Base-by-base conservation (phyloP, 2,888 invertebrate species). In the Ectobius pallidus region DNA sequence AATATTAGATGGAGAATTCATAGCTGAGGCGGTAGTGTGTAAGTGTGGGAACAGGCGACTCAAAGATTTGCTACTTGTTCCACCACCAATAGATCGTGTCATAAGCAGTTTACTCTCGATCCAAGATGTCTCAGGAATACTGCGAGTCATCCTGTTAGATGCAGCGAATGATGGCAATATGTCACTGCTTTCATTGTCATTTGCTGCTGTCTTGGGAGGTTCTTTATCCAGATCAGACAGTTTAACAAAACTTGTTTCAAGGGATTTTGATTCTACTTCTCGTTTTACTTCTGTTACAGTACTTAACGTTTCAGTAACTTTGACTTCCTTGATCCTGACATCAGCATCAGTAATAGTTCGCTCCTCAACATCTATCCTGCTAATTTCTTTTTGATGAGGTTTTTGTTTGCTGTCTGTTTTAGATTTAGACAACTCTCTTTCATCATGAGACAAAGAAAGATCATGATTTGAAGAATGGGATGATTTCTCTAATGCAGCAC, bases 191-290 rank as follows among this genome's bases (percentile, higher is more conserved):
- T 63, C 69, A 32, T n/a, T 22, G 16, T n/a, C 39, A n/a, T 46
- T 69, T 58, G 25, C 25, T 69, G 58, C 72, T 34, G 46, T 71
- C 63, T 70, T 75, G 22, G 65, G 69, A 46, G 77, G 77, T 72
- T 74, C 77, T 78, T 91, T 91, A 80, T 94, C 93, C 81, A 94
- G 85, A 80, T 94, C 94, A 1, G 94, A 94, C 7, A 94, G 84
- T 79, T 90, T 90, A 0, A 94, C 94, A 80, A 92, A 92, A 85
- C 83, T 27, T 84, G 52, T 22, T 46, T 65, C 65, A 18, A 65
- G 7, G 0, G 65, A 65, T 6, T 65, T 65, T 2, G 46, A 42
- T 25, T 65, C 46, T 27, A n/a, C 25, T 27, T 58, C 58, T 46
- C 46, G 7, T 46, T 46, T 46, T 46, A 3, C 46, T 7, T 46